A percentile compares a stretch with the other conserved stretches of the same genome.
These are phyloP conservation scores for Galbula dea DNA, from an alignment of 2,113 vertebrate genomes.

Conservation along the genomic window DNA sequence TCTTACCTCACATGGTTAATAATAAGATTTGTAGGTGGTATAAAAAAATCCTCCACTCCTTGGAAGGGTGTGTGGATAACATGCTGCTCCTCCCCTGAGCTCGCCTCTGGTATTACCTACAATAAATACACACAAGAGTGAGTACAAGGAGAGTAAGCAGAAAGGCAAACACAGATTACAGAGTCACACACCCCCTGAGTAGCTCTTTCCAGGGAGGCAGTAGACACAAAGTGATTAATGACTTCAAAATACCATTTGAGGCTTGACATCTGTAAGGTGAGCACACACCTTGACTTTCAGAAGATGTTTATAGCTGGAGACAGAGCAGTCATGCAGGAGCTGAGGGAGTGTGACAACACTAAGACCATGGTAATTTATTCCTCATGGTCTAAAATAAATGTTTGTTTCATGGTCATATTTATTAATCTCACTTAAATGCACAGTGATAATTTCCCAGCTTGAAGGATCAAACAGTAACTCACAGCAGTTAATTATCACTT, in stretches of 20 bases:
- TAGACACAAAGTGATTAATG: not conserved
- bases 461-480: not conserved
- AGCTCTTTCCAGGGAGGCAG: not conserved
- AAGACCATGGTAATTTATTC: not conserved
- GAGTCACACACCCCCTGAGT: not conserved
- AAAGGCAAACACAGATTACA: not conserved
- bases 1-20: slow-evolving; percentile 95
- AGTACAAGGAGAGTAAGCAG: not conserved
- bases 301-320: not conserved
- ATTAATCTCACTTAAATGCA: slow-evolving; percentile 48
- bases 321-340: not conserved
- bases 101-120: slow-evolving; percentile 92
- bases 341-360: not conserved
- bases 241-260: not conserved
- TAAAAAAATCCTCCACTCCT: slow-evolving; percentile 89
- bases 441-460: not conserved
- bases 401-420: slow-evolving; percentile 1
- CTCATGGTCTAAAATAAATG: not conserved
- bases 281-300: not conserved
- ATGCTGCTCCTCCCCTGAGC: slow-evolving; percentile 79
- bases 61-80: slow-evolving; percentile 82
- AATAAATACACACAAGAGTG: slow-evolving; percentile 16
- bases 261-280: slow-evolving; percentile 24
- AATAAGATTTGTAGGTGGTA: slow-evolving; percentile 94
- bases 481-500: slow-evolving; percentile 7